A percentile compares a stretch with the other conserved stretches of the same genome.
phyloP scores from a whole-genome alignment of 2,888 invertebrate species.

The Calameuta pallipes region DNA sequence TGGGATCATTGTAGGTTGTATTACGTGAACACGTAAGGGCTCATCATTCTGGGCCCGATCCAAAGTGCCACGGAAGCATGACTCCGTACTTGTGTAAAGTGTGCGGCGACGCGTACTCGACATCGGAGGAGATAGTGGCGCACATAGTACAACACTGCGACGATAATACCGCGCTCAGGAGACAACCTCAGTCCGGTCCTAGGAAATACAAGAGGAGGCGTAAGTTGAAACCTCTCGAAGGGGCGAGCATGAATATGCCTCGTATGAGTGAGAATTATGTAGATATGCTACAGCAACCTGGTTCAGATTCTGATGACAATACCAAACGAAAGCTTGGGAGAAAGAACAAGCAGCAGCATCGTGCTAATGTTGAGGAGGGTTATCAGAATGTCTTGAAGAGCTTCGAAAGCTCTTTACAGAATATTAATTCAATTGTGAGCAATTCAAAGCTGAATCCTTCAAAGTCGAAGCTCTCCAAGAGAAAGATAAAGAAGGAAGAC shows the following conservation, averaged over 20 bases:
- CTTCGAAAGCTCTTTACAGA: slow-evolving; percentile 61
- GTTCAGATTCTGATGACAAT: slow-evolving; percentile 64
- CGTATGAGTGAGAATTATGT: slow-evolving; percentile 55
- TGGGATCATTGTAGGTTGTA: slow-evolving; percentile 70
- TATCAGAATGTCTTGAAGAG: slow-evolving; percentile 61
- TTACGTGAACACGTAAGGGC: slow-evolving; percentile 86
- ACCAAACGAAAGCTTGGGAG: slow-evolving; percentile 57
- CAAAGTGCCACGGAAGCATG: slow-evolving; percentile 72
- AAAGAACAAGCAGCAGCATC: slow-evolving; percentile 58
- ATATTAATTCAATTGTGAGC: slow-evolving; percentile 65
- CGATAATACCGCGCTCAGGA: slow-evolving; percentile 83
- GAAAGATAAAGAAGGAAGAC: slow-evolving; percentile 59
- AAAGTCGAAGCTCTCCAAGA: slow-evolving; percentile 56
- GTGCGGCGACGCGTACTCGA: slow-evolving; percentile 77
- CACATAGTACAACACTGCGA: slow-evolving; percentile 89
- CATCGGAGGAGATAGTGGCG: slow-evolving; percentile 81
- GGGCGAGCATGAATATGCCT: slow-evolving; percentile 28
- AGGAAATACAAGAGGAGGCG: slow-evolving; percentile 85
- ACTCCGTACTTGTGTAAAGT: slow-evolving; percentile 82
- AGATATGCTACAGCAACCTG: slow-evolving; percentile 39
- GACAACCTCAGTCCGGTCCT: slow-evolving; percentile 82
- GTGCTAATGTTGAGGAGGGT: slow-evolving; percentile 54
- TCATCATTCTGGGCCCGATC: slow-evolving; percentile 86
- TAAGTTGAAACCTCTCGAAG: slow-evolving; percentile 77
- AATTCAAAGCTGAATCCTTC: slow-evolving; percentile 62